Percentiles rank a stretch among this genome's conserved stretches.
Conservation (phyloP, 2,888 invertebrate species). For the Margaritifera margaritifera region DNA sequence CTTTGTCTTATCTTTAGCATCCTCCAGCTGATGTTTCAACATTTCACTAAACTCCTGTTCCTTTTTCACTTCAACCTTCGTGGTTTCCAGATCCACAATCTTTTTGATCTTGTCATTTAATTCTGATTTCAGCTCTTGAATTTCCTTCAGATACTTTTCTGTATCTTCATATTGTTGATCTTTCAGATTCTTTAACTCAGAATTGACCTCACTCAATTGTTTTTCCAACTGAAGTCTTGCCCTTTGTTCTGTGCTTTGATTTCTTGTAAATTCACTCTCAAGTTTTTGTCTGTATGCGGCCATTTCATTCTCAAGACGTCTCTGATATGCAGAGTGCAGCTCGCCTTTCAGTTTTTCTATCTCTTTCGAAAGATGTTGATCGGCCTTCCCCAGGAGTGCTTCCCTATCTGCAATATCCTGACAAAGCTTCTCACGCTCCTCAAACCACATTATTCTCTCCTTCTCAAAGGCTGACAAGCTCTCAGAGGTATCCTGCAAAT, state of each 20-base stretch:
- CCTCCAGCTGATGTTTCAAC: slow-evolving; percentile 34
- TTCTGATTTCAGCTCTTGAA: slow-evolving; percentile 23
- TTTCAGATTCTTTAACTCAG: slow-evolving; percentile 39
- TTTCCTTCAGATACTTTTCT: slow-evolving; percentile 30
- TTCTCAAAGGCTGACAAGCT: slow-evolving; percentile 26
- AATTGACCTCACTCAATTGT: slow-evolving; percentile 37
- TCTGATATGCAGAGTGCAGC: slow-evolving; percentile 45
- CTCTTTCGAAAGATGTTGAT: slow-evolving; percentile 49
- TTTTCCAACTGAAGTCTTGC: slow-evolving; percentile 36
- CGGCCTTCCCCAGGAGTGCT: slow-evolving; percentile 49
- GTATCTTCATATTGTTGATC: slow-evolving; percentile 22
- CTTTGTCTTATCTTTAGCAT: slow-evolving; percentile 29
- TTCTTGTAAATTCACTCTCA: slow-evolving; percentile 27
- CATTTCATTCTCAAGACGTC: slow-evolving; percentile 42
- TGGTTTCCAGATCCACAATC: slow-evolving; percentile 29
- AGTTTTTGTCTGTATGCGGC: slow-evolving; percentile 29
- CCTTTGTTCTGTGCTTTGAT: slow-evolving; percentile 35
- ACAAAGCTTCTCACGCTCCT: slow-evolving; percentile 34
- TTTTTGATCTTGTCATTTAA: slow-evolving; percentile 20
- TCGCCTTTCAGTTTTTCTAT: slow-evolving; percentile 44
- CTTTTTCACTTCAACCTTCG: slow-evolving; percentile 32
- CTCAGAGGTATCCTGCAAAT: slow-evolving; percentile 25
- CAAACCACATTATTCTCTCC: slow-evolving; percentile 36
- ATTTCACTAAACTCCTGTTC: slow-evolving; percentile 35
- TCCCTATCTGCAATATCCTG: slow-evolving; percentile 47